These are phyloP conservation scores for Tanypteryx hageni DNA, from an alignment of 2,888 invertebrate genomes.

Conservation along the genomic window DNA sequence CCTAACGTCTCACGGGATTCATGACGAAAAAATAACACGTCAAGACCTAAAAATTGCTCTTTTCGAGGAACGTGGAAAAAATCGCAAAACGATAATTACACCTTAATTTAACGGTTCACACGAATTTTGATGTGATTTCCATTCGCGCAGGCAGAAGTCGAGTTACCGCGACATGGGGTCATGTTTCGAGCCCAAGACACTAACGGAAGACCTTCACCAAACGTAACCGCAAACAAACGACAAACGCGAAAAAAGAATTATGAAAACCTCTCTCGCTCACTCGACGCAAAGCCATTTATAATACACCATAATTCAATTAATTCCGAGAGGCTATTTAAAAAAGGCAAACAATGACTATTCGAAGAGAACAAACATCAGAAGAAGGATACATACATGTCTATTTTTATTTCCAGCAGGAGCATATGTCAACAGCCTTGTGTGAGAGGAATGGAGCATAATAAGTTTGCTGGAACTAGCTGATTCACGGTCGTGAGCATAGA, in stretches of 20 bases:
- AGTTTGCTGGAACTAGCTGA: neutral
- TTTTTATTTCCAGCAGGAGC: neutral
- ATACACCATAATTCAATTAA: neutral
- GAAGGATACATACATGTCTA: neutral
- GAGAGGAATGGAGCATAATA: neutral
- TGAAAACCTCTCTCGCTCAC: neutral
- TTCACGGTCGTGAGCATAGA: neutral
- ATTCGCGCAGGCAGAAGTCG: neutral
- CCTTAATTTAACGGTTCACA: neutral
- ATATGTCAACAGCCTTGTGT: neutral
- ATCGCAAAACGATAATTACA: neutral
- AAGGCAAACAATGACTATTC: constrained; percentile 16
- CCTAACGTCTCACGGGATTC: too few species aligned
- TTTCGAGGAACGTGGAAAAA: too few species aligned
- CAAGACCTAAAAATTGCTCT: too few species aligned
- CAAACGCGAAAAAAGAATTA: neutral
- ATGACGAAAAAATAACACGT: too few species aligned
- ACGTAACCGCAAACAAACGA: neutral
- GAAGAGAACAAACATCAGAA: neutral
- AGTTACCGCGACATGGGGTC: neutral
- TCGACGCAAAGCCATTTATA: neutral
- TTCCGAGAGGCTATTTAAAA: neutral
- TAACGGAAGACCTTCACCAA: neutral
- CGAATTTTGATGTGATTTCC: neutral
- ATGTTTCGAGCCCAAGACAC: neutral